These are phyloP conservation scores for Dinothrombium tinctorium DNA, from an alignment of 1,140 invertebrate species.

Conservation along the genomic window DNA sequence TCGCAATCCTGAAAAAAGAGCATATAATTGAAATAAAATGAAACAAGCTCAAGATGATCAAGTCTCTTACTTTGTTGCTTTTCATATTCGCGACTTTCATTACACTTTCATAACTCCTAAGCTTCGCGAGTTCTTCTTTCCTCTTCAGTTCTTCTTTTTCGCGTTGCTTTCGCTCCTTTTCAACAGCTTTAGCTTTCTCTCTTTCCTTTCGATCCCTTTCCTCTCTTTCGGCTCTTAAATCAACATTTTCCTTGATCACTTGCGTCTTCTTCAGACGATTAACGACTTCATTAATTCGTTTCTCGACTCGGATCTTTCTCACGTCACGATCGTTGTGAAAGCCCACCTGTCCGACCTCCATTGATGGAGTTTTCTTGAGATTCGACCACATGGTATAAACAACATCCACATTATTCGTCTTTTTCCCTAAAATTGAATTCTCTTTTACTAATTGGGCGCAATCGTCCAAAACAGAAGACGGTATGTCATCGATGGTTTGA, in stretches of 20 bases:
- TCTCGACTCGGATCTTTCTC: constrained; percentile 62
- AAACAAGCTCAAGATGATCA: not conserved
- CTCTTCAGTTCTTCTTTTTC: constrained; percentile 44
- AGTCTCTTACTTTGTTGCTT: constrained; percentile 37
- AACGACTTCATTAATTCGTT: constrained; percentile 67
- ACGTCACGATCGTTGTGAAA: constrained; percentile 83
- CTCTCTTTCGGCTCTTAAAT: constrained; percentile 64
- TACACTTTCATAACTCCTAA: constrained; percentile 58
- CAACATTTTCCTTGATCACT: constrained; percentile 37
- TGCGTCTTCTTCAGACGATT: constrained; percentile 93
- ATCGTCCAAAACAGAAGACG: constrained; percentile 70
- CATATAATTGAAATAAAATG: not conserved
- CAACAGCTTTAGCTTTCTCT: constrained; percentile 51
- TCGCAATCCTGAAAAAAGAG: not conserved
- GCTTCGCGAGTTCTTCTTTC: constrained; percentile 34
- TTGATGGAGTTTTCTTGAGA: constrained; percentile 82
- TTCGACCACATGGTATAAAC: constrained; percentile 98
- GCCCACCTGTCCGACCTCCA: constrained; percentile 85
- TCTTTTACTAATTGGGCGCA: constrained; percentile 94
- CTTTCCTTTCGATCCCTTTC: constrained; percentile 58
- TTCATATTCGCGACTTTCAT: constrained; percentile 64
- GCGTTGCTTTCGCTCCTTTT: constrained; percentile 47
- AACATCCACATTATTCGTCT: constrained; percentile 88
- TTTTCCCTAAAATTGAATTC: constrained; percentile 70
- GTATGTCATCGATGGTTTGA: constrained; percentile 87